Percentiles rank a stretch among this genome's conserved stretches.
phyloP scores from a whole-genome alignment of 2,888 invertebrate species.

The Beris morrisii region DNA sequence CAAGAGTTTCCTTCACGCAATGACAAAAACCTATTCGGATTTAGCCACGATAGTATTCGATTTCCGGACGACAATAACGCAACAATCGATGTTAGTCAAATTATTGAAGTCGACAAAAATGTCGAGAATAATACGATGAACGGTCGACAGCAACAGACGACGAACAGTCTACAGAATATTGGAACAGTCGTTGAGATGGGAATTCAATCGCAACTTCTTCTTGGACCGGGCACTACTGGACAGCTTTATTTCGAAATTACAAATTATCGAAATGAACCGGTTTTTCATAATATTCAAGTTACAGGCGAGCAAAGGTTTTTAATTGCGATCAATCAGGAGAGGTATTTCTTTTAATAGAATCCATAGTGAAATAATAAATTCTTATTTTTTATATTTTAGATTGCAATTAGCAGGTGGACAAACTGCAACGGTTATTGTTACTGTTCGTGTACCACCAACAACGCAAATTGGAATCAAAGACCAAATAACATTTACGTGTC shows the following conservation, averaged over 20 bases:
- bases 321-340: conserved; percentile 60
- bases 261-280: conserved; percentile 65
- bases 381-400: conserved; percentile 2
- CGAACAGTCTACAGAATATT: neutral
- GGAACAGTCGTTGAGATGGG: conserved; percentile 54
- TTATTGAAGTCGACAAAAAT: conserved; percentile 22
- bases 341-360: conserved; percentile 41
- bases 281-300: conserved; percentile 63
- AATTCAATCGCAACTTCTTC: conserved; percentile 56
- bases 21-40: conserved; percentile 8
- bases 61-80: conserved; percentile 25
- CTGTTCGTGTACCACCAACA: conserved; percentile 56
- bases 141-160: conserved; percentile 21
- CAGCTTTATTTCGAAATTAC: conserved; percentile 71
- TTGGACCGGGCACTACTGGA: conserved; percentile 50
- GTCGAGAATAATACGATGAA: conserved; percentile 2
- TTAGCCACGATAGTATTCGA: conserved; percentile 23
- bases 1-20: conserved; percentile 4
- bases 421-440: conserved; percentile 62
- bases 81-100: neutral
- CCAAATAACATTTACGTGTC: conserved; percentile 65
- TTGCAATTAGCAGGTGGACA: conserved; percentile 49
- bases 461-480: conserved; percentile 63
- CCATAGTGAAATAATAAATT: neutral
- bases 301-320: conserved; percentile 63